phyloP scores from a whole-genome alignment of 2,113 vertebrate species.

The Maccullochella peelii region DNA sequence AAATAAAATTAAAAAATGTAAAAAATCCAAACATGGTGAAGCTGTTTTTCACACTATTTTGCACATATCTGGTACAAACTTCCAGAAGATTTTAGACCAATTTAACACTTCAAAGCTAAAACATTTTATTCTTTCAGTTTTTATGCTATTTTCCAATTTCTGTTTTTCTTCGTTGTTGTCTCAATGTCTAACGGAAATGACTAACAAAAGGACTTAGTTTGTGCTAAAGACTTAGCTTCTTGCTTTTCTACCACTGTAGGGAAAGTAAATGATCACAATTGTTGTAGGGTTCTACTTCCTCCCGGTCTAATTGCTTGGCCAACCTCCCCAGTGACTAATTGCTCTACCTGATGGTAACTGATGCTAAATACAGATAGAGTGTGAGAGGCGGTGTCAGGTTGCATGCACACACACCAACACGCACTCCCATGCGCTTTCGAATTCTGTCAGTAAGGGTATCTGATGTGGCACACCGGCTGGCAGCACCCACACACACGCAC shows the following conservation, averaged over 20 bases:
- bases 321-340: constrained; percentile 62
- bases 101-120: no score
- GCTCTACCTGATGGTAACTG: constrained; percentile 65
- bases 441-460: constrained; percentile 78
- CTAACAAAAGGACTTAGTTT: not conserved
- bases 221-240: not conserved
- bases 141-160: no score
- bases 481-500: constrained; percentile 27
- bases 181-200: not conserved
- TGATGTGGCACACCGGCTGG: constrained; percentile 54
- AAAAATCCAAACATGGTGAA: no score
- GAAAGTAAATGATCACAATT: constrained; percentile 11
- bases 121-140: no score
- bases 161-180: not conserved
- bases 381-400: constrained; percentile 67
- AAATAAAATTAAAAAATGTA: no score
- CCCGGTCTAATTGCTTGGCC: constrained; percentile 51
- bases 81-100: no score
- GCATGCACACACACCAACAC: constrained; percentile 1
- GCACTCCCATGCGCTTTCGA: constrained; percentile 15
- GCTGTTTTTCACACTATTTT: no score
- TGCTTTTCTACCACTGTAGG: not conserved
- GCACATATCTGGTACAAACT: no score
- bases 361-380: constrained; percentile 76
- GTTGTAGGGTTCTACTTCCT: constrained; percentile 37